Evolutionary conservation across 2,888 invertebrate species (phyloP).

Genomic region (Phrixothrix hirtus): DNA sequence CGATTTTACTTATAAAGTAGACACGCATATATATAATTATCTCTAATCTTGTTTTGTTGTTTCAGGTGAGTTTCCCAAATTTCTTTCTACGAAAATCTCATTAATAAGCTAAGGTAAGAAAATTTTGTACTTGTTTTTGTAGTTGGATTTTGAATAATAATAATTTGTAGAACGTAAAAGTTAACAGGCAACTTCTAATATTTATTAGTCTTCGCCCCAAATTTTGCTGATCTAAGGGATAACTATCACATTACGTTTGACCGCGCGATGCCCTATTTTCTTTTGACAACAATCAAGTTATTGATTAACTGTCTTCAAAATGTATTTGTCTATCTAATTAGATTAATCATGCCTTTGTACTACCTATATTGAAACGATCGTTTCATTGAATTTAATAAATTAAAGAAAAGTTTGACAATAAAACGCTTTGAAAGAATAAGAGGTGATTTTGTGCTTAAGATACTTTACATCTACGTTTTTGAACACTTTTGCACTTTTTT

Average conservation of each 20-base stretch:
- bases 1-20: slow-evolving; percentile 2
- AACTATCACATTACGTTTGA: background rate
- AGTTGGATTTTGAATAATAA: background rate
- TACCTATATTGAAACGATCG: no score
- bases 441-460: no score
- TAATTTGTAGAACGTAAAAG: background rate
- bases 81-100: background rate
- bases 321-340: background rate
- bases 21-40: background rate
- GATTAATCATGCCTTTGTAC: no score
- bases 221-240: background rate
- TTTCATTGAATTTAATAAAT: no score
- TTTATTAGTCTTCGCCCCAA: background rate
- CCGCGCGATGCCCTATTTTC: background rate
- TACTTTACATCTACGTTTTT: no score
- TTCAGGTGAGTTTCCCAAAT: slow-evolving; percentile 19
- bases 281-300: background rate
- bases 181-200: background rate
- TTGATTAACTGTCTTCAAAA: background rate
- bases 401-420: no score
- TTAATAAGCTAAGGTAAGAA: slow-evolving; percentile 7
- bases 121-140: slow-evolving; percentile 1
- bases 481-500: no score
- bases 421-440: no score
- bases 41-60: slow-evolving; percentile 14